Conservation (phyloP, 2,797 vertebrate species). For the Avahi laniger region DNA sequence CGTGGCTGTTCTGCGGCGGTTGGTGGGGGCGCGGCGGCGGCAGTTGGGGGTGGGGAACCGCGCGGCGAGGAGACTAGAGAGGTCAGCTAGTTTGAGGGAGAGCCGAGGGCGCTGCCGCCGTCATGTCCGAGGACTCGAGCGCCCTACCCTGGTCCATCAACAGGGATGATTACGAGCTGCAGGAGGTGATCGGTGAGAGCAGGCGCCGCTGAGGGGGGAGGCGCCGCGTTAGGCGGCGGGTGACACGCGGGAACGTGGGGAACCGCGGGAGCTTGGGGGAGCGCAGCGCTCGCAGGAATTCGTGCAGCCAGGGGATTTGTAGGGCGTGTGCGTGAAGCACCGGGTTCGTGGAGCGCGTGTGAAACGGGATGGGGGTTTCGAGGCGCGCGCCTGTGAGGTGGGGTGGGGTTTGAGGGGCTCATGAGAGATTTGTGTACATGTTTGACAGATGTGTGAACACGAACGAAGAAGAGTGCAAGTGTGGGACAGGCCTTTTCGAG, state of each 20-base stretch:
- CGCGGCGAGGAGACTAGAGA: constrained; percentile 34
- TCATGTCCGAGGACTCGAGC: constrained; percentile 96
- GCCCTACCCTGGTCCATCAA: constrained; percentile 98
- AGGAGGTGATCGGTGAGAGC: constrained; percentile 98
- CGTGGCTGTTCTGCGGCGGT: constrained; percentile 81
- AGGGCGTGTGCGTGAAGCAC: neutral
- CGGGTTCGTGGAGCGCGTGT: neutral
- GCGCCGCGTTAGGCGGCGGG: neutral
- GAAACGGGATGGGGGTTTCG: neutral
- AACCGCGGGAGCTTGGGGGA: accelerated
- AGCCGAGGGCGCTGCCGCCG: constrained; percentile 74
- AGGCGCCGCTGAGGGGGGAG: neutral
- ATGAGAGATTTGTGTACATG: neutral
- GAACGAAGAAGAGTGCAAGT: neutral
- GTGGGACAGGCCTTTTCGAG: neutral
- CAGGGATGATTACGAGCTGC: constrained; percentile 98
- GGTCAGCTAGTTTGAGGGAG: constrained; percentile 45
- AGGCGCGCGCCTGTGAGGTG: neutral
- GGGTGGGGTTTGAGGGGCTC: neutral
- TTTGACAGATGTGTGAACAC: neutral
- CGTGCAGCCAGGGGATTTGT: neutral
- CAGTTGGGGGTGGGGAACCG: constrained; percentile 64
- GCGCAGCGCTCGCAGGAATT: accelerated
- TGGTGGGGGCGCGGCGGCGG: constrained; percentile 79
- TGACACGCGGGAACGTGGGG: neutral